Conservation (phyloP, 2,888 invertebrate genomes). For the Piscicola geometra region DNA sequence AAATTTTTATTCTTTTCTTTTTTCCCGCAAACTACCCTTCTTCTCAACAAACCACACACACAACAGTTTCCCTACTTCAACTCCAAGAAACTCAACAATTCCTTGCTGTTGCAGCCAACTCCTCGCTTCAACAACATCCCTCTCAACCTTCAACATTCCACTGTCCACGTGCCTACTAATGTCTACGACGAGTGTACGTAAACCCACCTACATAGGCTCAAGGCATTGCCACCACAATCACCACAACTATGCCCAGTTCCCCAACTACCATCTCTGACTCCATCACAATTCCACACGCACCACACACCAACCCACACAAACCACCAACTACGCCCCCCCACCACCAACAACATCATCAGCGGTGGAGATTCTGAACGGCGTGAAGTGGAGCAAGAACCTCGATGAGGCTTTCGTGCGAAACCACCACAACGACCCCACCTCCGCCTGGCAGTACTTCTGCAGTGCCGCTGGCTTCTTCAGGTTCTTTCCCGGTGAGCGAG, state of each 20-base stretch:
- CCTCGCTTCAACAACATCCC: conserved; percentile 71
- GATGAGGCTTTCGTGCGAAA: conserved; percentile 79
- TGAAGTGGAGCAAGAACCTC: conserved; percentile 82
- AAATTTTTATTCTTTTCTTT: no score
- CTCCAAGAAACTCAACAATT: conserved; percentile 70
- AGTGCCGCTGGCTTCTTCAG: conserved; percentile 86
- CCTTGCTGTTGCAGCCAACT: conserved; percentile 55
- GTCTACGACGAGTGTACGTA: conserved; percentile 71
- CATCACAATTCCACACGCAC: no score
- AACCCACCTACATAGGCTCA: neutral
- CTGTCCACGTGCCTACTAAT: conserved; percentile 89
- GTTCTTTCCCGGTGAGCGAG: conserved; percentile 76
- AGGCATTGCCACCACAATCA: neutral
- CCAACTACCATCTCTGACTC: neutral
- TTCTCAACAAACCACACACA: no score
- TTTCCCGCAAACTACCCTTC: no score
- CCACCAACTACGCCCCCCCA: neutral
- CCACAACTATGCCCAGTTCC: neutral
- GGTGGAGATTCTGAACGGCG: conserved; percentile 79
- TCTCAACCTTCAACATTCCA: conserved; percentile 66
- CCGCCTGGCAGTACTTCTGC: conserved; percentile 96
- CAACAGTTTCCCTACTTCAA: conserved; percentile 67
- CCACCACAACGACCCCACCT: conserved; percentile 77
- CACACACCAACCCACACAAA: no score
- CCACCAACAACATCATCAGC: conserved; percentile 56